These are phyloP conservation scores for Temnothorax nylanderi DNA, from an alignment of 1,140 invertebrate genomes.

Conservation along the genomic window DNA sequence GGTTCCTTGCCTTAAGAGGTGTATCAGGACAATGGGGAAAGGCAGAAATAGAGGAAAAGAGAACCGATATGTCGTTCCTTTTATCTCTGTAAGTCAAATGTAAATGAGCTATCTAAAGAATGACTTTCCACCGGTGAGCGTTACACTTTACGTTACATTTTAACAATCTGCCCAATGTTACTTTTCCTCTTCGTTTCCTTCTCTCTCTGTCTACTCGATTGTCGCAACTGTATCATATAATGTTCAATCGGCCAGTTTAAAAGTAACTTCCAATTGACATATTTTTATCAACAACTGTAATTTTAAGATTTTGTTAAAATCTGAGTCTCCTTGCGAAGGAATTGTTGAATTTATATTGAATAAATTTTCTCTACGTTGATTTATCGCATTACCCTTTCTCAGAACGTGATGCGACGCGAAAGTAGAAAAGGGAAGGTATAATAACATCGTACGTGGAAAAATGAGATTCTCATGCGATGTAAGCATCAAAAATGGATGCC, in stretches of 20 bases:
- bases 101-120: constrained; percentile 45
- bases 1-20: constrained; percentile 51
- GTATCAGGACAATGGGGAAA: constrained; percentile 41
- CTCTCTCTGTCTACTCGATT: background rate
- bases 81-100: constrained; percentile 46
- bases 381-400: background rate
- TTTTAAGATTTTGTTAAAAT: constrained; percentile 3
- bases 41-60: constrained; percentile 18
- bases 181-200: background rate
- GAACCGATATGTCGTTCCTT: constrained; percentile 43
- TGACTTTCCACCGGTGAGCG: background rate
- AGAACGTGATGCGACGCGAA: background rate
- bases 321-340: background rate
- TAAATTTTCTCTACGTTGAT: background rate
- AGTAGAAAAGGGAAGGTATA: constrained; percentile 3
- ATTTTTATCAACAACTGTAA: background rate
- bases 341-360: background rate
- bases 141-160: background rate
- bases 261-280: background rate
- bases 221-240: background rate
- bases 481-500: constrained; percentile 21
- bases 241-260: background rate
- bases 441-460: background rate
- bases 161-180: constrained; percentile 28
- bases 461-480: constrained; percentile 15